Conservation (phyloP, 2,797 vertebrate species). For the Neosilurus hyrtlii region DNA sequence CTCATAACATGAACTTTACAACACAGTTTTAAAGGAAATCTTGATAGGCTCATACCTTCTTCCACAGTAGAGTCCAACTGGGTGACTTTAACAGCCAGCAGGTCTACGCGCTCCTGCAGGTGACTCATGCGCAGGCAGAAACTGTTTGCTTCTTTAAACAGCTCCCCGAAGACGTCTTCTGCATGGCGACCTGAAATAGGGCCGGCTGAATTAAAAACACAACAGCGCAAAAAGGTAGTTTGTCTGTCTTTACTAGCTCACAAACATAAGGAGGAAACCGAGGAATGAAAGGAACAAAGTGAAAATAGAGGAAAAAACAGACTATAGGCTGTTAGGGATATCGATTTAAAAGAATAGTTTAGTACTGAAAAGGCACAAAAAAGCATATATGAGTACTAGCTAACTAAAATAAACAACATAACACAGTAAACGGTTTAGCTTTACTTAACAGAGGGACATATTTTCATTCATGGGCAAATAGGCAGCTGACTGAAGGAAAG, state of each 20-base stretch:
- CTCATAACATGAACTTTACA: slow-evolving; percentile 9
- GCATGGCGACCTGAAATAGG: slow-evolving; percentile 79
- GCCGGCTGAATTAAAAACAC: slow-evolving; percentile 8
- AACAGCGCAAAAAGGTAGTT: not conserved
- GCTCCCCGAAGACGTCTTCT: slow-evolving; percentile 88
- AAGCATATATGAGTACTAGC: not conserved
- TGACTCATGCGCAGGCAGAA: slow-evolving; percentile 91
- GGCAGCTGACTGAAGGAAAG: not conserved
- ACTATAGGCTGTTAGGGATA: not conserved
- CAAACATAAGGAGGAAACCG: not conserved
- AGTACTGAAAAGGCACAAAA: not conserved
- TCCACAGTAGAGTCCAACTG: slow-evolving; percentile 91
- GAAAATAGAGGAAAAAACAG: not conserved
- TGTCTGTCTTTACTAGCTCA: not conserved
- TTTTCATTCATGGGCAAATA: not conserved
- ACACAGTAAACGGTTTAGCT: not conserved
- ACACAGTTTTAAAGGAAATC: not conserved
- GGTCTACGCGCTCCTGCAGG: slow-evolving; percentile 88
- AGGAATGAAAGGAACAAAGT: not conserved
- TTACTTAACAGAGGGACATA: not conserved
- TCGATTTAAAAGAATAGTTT: no score
- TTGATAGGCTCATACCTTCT: slow-evolving; percentile 72
- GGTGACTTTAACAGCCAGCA: slow-evolving; percentile 88
- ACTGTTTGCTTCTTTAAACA: slow-evolving; percentile 89
- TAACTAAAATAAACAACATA: not conserved